These are phyloP conservation scores for Byasa hedistus DNA, from an alignment of 2,888 invertebrate species.

Conservation along the genomic window DNA sequence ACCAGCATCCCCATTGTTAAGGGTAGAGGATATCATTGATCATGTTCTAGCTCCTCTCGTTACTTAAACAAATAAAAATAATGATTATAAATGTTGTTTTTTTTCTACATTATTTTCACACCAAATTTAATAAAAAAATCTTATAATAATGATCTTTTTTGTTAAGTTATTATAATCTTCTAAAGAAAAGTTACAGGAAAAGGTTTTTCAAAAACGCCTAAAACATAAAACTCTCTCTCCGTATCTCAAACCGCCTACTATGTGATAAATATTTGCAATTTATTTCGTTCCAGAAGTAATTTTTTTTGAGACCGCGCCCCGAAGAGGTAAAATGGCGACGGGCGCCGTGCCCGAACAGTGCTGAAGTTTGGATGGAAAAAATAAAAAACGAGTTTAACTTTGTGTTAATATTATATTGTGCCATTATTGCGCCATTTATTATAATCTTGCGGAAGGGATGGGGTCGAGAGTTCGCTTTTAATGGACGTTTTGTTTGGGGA, in stretches of 20 bases:
- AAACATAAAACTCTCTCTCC: conserved; percentile 29
- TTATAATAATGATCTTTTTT: too few relatives aligned
- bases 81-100: too few relatives aligned
- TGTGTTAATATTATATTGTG: conserved; percentile 80
- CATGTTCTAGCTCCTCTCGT: too few relatives aligned
- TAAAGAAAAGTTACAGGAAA: too few relatives aligned
- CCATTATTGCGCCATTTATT: conserved; percentile 79
- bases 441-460: conserved; percentile 75
- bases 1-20: too few relatives aligned
- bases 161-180: too few relatives aligned
- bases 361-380: conserved; percentile 70
- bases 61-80: too few relatives aligned
- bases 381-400: conserved; percentile 79
- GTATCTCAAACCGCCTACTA: conserved; percentile 47
- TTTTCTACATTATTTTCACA: too few relatives aligned
- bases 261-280: conserved; percentile 76
- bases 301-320: conserved; percentile 64
- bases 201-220: background rate
- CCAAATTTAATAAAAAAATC: too few relatives aligned
- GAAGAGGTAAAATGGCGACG: conserved; percentile 62
- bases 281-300: conserved; percentile 67
- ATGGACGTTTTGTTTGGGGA: conserved; percentile 77
- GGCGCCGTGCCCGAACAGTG: conserved; percentile 55
- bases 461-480: conserved; percentile 72
- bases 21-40: too few relatives aligned